Evolutionary conservation across 2,113 vertebrate genomes (phyloP), one percentile per base, ranked within the genome.

Genomic region (Pelusios castaneus): DNA sequence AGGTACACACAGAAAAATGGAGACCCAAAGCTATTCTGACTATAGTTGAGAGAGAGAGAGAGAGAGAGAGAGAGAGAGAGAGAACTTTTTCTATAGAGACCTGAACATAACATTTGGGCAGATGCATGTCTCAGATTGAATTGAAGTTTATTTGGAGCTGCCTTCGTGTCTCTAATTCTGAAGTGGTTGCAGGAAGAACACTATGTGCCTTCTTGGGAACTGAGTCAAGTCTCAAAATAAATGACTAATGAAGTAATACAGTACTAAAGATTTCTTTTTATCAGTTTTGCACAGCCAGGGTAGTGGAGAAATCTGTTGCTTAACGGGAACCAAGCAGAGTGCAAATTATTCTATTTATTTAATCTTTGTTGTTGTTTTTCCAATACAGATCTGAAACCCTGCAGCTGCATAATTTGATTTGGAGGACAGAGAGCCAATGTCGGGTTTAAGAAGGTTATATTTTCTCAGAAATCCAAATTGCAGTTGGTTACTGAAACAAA

Each of bases 211-310:
- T 82, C 67, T 78, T 78, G 78, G 79, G 84, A 63, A 77, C 47
- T 87, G 67, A 86, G 79, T 87, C 84, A 82, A 84, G 63, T 91
- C 85, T 91, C 54, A 77, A 82, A 91, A 91, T 77, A 77, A 82
- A 73, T 81, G 67, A 82, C 63, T 77, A 82, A 87, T 81, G 67
- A 86, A 85, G 89, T 63, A 86, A 82, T 45, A 63, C 29, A 49
- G 78, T 79, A 34, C 63, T 86, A 76, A 60, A 82, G 75, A 70
- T 73, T 63, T 63, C 58, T 63, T 82, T 54, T 85, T 58, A 51
- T 76, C 63, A 45, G 29, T 63, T 52, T 43, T 51, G 54, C 29
- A 63, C n/a, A 45, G 70, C 84, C 51, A 8, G 22, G 22, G 67
- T 41, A 58, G 60, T 60, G 51, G 51, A 58, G 38, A 76, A 45